Percentiles rank a stretch among this genome's conserved stretches.
Evolutionary conservation across 2,113 vertebrate species (phyloP).

Genomic region (Phylloscopus whistleri): DNA sequence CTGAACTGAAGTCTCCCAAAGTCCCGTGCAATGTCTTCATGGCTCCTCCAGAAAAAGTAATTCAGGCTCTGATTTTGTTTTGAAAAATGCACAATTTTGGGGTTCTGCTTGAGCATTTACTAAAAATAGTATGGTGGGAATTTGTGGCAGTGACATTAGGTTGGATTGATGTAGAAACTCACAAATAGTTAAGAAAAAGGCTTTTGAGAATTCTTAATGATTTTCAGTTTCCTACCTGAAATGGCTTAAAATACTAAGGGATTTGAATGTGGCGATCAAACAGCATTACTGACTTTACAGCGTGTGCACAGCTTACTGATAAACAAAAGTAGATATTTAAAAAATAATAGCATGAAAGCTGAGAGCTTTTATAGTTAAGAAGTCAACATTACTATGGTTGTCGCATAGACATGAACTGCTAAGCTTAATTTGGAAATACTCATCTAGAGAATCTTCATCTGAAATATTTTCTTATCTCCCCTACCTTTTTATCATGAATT

Average conservation of each 20-base stretch:
- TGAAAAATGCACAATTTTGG: background rate
- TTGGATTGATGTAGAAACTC: background rate
- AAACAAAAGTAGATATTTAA: background rate
- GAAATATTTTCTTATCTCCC: background rate
- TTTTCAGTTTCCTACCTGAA: background rate
- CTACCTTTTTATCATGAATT: background rate
- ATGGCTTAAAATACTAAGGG: background rate
- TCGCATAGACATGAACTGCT: background rate
- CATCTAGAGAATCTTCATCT: background rate
- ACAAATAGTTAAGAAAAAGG: background rate
- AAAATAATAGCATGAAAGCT: background rate
- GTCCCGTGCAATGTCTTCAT: background rate
- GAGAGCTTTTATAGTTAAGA: background rate
- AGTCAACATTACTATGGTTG: background rate
- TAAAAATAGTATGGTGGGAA: background rate
- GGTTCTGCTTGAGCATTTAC: background rate
- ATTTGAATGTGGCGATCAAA: background rate
- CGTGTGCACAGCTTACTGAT: background rate
- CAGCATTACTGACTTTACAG: background rate
- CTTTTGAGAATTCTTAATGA: background rate
- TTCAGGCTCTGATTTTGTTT: background rate
- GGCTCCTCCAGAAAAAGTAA: background rate
- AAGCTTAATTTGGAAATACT: background rate
- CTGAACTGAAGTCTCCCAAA: background rate
- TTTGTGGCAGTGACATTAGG: background rate